Evolutionary conservation across 2,888 invertebrate species (phyloP), one percentile per base, ranked within the genome.

Genomic region (Branchipolynoe longqiensis): DNA sequence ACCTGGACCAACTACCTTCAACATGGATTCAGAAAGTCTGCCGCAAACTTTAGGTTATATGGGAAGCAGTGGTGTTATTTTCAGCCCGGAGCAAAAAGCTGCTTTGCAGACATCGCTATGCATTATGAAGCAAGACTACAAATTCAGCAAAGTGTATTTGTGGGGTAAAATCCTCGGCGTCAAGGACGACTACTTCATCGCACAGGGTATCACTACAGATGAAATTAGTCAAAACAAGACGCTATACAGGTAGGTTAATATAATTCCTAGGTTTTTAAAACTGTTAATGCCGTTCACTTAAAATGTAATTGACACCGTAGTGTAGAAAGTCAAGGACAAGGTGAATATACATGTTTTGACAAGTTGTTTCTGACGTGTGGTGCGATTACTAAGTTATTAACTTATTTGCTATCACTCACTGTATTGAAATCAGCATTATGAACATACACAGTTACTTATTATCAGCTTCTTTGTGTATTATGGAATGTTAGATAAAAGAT

Each of bases 151-250:
- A 92, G 95, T 97, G 83, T 97, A 96, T 91, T 97, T 97, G 91
- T 97, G 97, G 97, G 98, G 98, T 0, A 96, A 96, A 92, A 96
- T 98, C 83, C 95, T 96, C 88, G 97, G 97, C 0, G 94, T 95
- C 0, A 95, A 96, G 88, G 95, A 95, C 28, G 97, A 97, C 93
- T 98, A 98, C 93, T 97, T 96, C 91, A 95, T 98, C 87, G 96
- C 97, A 0, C 97, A 96, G 91, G 98, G 98, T 22, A 96, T 96
- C 88, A 94, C 95, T 31, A 95, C 95, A 87, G 97, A 98, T 92
- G 96, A 96, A 83, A 93, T 97, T 62, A 93, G 94, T 31, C 96
- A 96, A 85, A 95, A 96, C 91, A 96, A 95, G 88, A 97, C 96
- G 92, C 97, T 96, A 92, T 98, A 97, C 94, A 96, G 95, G 95